A percentile compares a stretch with the other conserved stretches of the same genome.
Conservation (phyloP, 2,888 invertebrate species). For the Petrolisthes manimaculis region DNA sequence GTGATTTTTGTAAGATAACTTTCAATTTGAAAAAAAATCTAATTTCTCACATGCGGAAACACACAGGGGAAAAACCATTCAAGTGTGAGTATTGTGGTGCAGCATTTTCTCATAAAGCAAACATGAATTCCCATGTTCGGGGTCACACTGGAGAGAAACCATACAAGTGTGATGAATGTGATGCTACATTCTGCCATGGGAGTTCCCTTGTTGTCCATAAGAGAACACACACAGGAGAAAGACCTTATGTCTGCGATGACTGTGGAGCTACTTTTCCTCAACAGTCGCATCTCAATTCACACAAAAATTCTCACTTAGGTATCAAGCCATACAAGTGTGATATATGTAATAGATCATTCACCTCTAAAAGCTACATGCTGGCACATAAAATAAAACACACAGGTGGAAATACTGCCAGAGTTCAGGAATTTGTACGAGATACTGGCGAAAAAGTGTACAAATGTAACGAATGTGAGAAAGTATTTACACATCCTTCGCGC, state of each 20-base stretch:
- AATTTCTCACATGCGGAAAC: slow-evolving; percentile 50
- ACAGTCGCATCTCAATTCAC: slow-evolving; percentile 51
- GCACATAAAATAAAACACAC: slow-evolving; percentile 62
- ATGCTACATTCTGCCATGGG: slow-evolving; percentile 54
- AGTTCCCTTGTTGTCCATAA: slow-evolving; percentile 53
- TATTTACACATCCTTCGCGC: slow-evolving; percentile 46
- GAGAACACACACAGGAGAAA: slow-evolving; percentile 58
- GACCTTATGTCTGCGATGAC: slow-evolving; percentile 54
- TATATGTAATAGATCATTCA: slow-evolving; percentile 59
- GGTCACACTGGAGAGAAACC: slow-evolving; percentile 51
- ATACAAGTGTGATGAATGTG: slow-evolving; percentile 42
- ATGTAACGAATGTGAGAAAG: slow-evolving; percentile 47
- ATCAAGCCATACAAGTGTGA: slow-evolving; percentile 57
- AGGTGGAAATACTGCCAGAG: slow-evolving; percentile 42
- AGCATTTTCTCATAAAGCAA: slow-evolving; percentile 56
- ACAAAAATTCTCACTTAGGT: slow-evolving; percentile 49
- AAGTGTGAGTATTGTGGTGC: slow-evolving; percentile 58
- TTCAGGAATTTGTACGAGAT: slow-evolving; percentile 9
- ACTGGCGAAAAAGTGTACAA: slow-evolving; percentile 48
- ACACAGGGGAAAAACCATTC: slow-evolving; percentile 60
- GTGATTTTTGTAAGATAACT: slow-evolving; percentile 49
- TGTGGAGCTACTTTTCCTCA: slow-evolving; percentile 57
- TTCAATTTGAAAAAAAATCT: slow-evolving; percentile 50
- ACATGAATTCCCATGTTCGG: slow-evolving; percentile 47
- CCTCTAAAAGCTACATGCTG: slow-evolving; percentile 58